Base-by-base conservation (phyloP, 2,888 invertebrate species). In the Tolmerus cingulatus region DNA sequence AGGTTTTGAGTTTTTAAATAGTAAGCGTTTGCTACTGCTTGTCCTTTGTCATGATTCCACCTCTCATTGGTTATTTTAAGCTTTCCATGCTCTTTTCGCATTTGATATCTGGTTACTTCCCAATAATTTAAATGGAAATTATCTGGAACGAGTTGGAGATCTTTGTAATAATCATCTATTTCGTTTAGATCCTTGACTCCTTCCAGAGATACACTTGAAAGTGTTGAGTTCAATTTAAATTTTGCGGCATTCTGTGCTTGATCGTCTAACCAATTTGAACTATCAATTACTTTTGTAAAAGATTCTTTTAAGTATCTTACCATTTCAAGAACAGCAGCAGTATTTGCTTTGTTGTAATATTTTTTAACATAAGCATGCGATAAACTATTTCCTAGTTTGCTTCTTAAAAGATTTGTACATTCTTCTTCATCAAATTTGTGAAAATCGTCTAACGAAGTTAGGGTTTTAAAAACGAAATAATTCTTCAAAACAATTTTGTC, bases 11-110 rank as follows among this genome's bases (percentile, higher is more conserved):
- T 76, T 51, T 86, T 77, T 37, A 77, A 0, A 34, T 77, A 86
- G n/a, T 23, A 86, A 2, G 86, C 86, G 19, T 86, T 76, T 23
- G 86, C 86, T 9, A 77, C 77, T 14, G 74, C 55, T 77, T 76
- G 86, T 4, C n/a, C 74, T 55, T 77, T 77, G 30, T 77, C 55
- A 37, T 86, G 76, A 5, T 34, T 37, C 19, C 14, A 74, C 9
- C 76, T 51, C 14, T 55, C 23, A 30, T 76, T 77, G 1, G 1
- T 34, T 55, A 14, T 19, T 5, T 16, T 14, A 1, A 86, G 43
- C 19, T 55, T 76, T 7, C 27, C 46, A 16, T 86, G 77, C 7
- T 86, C 77, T 37, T 55, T 51, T 51, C 23, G 43, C n/a, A 57
- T 37, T 77, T 51, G 19, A 37, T 55, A 23, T n/a, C n/a, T 55